Evolutionary conservation across 2,113 vertebrate species (phyloP), one percentile per base, ranked within the genome.

Genomic region (Dasyurus viverrinus): DNA sequence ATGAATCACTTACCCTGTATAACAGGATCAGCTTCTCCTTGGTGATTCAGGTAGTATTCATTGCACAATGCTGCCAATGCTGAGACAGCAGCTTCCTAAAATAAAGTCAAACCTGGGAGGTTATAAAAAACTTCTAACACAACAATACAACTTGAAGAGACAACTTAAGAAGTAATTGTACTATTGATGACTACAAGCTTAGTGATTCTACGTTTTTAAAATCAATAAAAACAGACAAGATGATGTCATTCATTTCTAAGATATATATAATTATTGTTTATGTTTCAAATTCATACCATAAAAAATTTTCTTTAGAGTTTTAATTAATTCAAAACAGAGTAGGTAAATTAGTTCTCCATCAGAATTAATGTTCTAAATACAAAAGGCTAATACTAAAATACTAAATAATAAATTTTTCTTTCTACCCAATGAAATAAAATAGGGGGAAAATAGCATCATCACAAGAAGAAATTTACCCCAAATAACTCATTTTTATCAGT

Each of bases 41-140:
- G 93, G 48, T 98, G 97, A 5, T 46, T 92, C 98, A 97, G 96
- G 96, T 99, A 99, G 97, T 98, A 99, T 92, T 99, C 99, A 68
- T 98, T 98, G 98, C 99, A 99, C 96, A 99, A 97, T 0, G 99
- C 99, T 0, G 99, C 98, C 95, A 99, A 98, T 0, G 99, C 99
- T 0, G 98, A 97, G 1, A 99, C 98, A 0, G 99, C 98, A 0
- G 98, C 97, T 47, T 98, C 99, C 99, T 99, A 95, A 90, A 98
- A 97, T 94, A 42, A 90, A 53, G 97, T 7, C 25, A 57, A 97
- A 54, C 92, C 5, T 48, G 0, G 76, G 54, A 96, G 47, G 68
- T 84, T 42, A 84, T 84, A 42, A 84, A 84, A 84, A 42, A 36
- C n/a, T 84, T 42, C 68, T 42, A 84, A 84, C n/a, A 14, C 36